phyloP scores from a whole-genome alignment of 2,113 vertebrate species.

The Canis aureus region DNA sequence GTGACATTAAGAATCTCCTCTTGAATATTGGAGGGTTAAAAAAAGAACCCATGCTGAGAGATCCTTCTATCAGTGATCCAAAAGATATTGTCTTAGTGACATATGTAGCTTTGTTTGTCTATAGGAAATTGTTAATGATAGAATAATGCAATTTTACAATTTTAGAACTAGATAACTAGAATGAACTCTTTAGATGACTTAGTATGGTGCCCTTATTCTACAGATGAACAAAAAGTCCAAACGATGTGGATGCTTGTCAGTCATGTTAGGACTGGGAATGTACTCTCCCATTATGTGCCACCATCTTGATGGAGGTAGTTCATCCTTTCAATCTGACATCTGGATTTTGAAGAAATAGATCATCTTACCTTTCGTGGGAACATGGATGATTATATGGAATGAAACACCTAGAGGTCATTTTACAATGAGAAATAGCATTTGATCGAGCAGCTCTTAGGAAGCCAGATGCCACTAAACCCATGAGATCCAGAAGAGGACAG shows the following conservation, averaged over 20 bases:
- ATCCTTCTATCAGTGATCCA: not conserved
- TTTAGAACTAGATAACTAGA: not conserved
- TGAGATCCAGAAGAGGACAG: not conserved
- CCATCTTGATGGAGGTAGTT: not conserved
- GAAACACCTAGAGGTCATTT: not conserved
- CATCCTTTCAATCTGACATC: not conserved
- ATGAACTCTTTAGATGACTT: not conserved
- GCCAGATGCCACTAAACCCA: not conserved
- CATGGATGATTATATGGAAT: not conserved
- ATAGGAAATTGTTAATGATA: not conserved
- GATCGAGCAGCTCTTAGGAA: not conserved
- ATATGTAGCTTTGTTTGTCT: not conserved
- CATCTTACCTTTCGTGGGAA: not conserved
- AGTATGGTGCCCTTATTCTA: not conserved
- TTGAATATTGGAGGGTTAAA: not conserved
- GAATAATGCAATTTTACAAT: not conserved
- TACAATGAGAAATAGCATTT: conserved; percentile 11
- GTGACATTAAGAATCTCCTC: conserved; percentile 3
- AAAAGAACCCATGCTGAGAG: not conserved
- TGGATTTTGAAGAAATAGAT: not conserved
- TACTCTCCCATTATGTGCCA: not conserved
- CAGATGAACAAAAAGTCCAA: not conserved
- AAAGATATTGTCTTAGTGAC: not conserved
- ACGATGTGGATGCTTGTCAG: not conserved
- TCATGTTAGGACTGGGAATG: not conserved